A percentile compares a stretch with the other conserved stretches of the same genome.
These are phyloP conservation scores for Urocitellus parryii DNA, from an alignment of 2,113 vertebrate genomes.

Conservation along the genomic window DNA sequence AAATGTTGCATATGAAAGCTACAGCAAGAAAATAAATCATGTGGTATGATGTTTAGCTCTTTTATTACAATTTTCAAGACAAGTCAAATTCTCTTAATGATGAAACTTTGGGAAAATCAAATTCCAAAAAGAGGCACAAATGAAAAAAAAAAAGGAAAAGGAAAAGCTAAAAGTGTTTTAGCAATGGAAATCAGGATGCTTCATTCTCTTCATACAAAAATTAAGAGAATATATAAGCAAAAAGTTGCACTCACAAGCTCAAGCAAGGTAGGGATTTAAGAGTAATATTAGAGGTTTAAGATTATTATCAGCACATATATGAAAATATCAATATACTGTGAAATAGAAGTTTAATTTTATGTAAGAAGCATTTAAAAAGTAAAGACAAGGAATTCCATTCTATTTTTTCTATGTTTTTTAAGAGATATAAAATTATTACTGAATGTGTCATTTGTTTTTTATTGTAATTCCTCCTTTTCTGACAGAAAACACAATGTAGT, in stretches of 20 bases:
- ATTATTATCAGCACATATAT: constrained; percentile 1
- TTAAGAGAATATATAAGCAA: constrained; percentile 9
- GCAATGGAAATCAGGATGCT: neutral
- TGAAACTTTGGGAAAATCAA: neutral
- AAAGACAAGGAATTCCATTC: neutral
- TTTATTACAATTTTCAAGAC: constrained; percentile 8
- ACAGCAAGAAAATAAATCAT: constrained; percentile 31
- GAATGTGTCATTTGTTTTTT: neutral
- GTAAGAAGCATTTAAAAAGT: neutral
- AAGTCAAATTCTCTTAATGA: neutral
- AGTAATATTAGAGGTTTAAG: constrained; percentile 18
- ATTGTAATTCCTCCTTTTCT: neutral
- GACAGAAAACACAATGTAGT: neutral
- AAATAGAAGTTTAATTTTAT: constrained; percentile 40
- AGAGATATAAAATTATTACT: neutral
- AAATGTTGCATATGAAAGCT: neutral
- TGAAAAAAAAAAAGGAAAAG: neutral
- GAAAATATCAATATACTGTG: constrained; percentile 6
- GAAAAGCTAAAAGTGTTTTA: neutral
- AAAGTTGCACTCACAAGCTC: neutral
- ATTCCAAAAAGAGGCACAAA: neutral
- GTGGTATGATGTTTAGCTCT: neutral
- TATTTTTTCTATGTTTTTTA: neutral
- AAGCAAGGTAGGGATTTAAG: constrained; percentile 5
- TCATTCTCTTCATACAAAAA: constrained; percentile 9